Evolutionary conservation across 2,888 invertebrate species (phyloP).

Genomic region (Ectemnius continuus): DNA sequence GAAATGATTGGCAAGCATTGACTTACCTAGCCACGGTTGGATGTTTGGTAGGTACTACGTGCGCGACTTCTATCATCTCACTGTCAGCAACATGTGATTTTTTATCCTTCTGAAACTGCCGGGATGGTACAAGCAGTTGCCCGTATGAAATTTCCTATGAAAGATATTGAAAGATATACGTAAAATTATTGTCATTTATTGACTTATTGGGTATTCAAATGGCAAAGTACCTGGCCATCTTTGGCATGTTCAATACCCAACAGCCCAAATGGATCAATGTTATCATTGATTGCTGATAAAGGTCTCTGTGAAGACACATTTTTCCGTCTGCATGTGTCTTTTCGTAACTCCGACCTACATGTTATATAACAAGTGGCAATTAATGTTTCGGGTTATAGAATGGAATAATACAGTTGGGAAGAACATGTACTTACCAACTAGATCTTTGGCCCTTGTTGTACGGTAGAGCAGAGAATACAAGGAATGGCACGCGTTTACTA

Average conservation of each 20-base stretch:
- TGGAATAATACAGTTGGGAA: not conserved
- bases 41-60: conserved; percentile 79
- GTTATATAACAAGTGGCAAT: conserved; percentile 23
- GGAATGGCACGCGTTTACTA: conserved; percentile 88
- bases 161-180: conserved; percentile 14
- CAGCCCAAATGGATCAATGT: conserved; percentile 90
- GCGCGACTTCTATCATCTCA: conserved; percentile 72
- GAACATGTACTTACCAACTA: conserved; percentile 79
- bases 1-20: conserved; percentile 15
- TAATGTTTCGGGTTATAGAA: not conserved
- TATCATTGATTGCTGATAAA: conserved; percentile 90
- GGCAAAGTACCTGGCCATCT: conserved; percentile 85
- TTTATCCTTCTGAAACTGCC: conserved; percentile 79
- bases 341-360: conserved; percentile 83
- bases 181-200: not conserved
- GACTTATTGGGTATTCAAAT: not conserved
- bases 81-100: conserved; percentile 74
- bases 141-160: conserved; percentile 92
- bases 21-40: conserved; percentile 81
- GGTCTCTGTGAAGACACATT: conserved; percentile 91
- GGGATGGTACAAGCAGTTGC: conserved; percentile 88
- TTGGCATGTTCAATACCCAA: conserved; percentile 89
- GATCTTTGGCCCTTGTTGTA: conserved; percentile 85
- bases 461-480: conserved; percentile 92
- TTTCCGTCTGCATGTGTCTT: conserved; percentile 87